Conservation (phyloP, 2,113 vertebrate genomes). For the Actenoides hombroni region DNA sequence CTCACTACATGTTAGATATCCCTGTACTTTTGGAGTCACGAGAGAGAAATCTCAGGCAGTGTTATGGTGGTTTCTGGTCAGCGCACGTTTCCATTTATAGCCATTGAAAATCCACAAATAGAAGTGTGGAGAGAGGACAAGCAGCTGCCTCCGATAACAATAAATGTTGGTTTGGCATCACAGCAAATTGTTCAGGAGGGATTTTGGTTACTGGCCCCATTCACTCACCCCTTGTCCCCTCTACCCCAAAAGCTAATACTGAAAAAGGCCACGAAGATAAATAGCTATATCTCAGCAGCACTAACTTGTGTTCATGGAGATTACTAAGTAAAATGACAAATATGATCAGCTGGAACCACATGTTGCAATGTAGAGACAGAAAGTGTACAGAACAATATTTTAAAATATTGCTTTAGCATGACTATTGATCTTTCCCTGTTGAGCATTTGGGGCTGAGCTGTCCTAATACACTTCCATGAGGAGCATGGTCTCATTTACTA, state of each 20-base stretch:
- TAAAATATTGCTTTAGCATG: neutral
- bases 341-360: neutral
- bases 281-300: neutral
- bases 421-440: neutral
- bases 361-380: neutral
- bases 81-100: conserved; percentile 93
- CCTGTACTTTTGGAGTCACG: conserved; percentile 65
- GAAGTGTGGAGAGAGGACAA: conserved; percentile 77
- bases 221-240: neutral
- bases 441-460: neutral
- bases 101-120: conserved; percentile 87
- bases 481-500: neutral
- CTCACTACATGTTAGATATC: conserved; percentile 69
- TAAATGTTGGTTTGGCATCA: conserved; percentile 67
- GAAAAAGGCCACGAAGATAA: neutral
- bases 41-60: conserved; percentile 73
- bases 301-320: neutral
- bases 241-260: neutral
- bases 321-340: neutral
- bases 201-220: conserved; percentile 3
- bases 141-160: conserved; percentile 82
- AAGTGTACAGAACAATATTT: neutral
- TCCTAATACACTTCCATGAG: neutral
- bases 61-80: conserved; percentile 77
- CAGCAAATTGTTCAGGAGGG: conserved; percentile 41